Base-by-base conservation (phyloP, 2,797 vertebrate species). In the Geotrypetes seraphini region DNA sequence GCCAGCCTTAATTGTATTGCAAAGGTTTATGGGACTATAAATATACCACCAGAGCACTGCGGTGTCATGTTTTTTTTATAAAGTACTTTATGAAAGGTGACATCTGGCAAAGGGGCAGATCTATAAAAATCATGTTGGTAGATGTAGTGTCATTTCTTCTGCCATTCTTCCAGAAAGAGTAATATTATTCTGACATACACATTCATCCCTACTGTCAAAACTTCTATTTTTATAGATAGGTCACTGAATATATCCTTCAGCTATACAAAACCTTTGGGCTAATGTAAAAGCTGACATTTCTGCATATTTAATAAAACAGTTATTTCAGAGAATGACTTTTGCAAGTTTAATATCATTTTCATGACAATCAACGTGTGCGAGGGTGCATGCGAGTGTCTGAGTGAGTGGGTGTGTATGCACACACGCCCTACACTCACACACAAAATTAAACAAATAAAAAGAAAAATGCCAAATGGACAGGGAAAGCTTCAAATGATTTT, bases 151-250 rank as follows among this genome's bases (percentile, higher is more conserved):
- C 78, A 74, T 71, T 79, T 79, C 74, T 75, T 56, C 75, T 74
- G 62, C 76, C 71, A 66, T 63, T 47, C 66, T 74, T 63, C 68
- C 66, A 67, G 72, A 70, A 81, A 75, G 69, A 82, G 66, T 74
- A 81, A 81, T 82, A 81, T 84, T 81, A 81, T 83, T 83, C 74
- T 83, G 78, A 84, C 81, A 79, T 48, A 50, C 69, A 81, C 71
- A 80, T 79, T 76, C 75, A 83, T 82, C 70, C 71, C 66, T 52
- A 67, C 70, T 71, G 77, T 80, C 79, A 75, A 68, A n/a, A 53
- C 54, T 73, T 70, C 74, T 84, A 83, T 82, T 85, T 85, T 81
- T 83, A 81, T 74, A 73, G 65, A 66, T 63, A 66, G 71, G 64
- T 77, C 66, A 57, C 69, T 61, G 66, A 63, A 73, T 67, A 66